These are phyloP conservation scores for Byasa hedistus DNA, from an alignment of 2,888 invertebrate species.

Conservation along the genomic window DNA sequence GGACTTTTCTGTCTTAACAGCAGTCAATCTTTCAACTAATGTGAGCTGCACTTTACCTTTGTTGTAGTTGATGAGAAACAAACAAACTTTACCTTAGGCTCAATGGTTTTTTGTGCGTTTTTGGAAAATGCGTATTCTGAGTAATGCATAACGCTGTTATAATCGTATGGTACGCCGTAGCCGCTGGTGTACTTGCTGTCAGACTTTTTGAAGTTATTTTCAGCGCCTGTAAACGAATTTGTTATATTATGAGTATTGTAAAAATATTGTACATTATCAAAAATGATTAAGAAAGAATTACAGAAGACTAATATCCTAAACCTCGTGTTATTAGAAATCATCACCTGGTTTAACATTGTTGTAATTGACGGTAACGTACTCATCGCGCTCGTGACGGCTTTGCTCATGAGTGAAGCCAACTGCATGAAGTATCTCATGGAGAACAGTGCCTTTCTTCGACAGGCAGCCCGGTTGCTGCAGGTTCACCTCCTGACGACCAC, in stretches of 20 bases:
- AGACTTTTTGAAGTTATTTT: constrained; percentile 86
- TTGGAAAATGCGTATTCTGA: constrained; percentile 87
- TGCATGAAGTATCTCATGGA: constrained; percentile 90
- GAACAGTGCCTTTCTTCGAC: constrained; percentile 84
- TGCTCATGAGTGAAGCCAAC: constrained; percentile 91
- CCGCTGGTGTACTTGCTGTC: constrained; percentile 76
- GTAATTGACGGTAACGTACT: constrained; percentile 83
- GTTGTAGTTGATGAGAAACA: not conserved
- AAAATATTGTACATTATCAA: not conserved
- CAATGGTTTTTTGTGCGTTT: constrained; percentile 85
- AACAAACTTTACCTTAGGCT: constrained; percentile 81
- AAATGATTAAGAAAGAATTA: too few relatives aligned
- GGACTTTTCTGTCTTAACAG: too few relatives aligned
- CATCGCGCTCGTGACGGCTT: constrained; percentile 87
- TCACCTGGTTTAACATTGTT: constrained; percentile 84
- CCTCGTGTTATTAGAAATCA: not conserved
- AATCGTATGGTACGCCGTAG: constrained; percentile 88
- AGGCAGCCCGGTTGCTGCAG: constrained; percentile 87
- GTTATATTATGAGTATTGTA: not conserved
- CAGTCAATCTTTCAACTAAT: too few relatives aligned
- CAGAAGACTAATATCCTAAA: not conserved
- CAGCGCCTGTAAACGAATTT: constrained; percentile 67
- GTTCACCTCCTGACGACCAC: constrained; percentile 84
- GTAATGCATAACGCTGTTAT: constrained; percentile 91
- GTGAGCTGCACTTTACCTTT: too few relatives aligned